Evolutionary conservation across 2,113 vertebrate genomes (phyloP).

Genomic region (Scortum barcoo): DNA sequence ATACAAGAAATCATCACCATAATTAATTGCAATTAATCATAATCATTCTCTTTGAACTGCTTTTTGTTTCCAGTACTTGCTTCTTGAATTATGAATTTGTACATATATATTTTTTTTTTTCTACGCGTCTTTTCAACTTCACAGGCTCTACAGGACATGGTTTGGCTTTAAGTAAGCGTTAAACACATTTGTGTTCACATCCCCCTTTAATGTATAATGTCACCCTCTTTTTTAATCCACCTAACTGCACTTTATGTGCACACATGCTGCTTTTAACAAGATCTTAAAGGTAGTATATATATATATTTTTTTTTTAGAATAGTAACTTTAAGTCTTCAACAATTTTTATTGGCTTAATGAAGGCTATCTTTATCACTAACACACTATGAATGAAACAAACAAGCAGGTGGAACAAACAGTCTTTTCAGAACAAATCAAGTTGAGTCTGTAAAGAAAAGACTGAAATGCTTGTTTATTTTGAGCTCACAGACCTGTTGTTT

Average conservation of each 20-base stretch:
- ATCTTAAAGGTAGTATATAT: neutral
- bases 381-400: neutral
- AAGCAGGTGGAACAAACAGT: neutral
- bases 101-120: slow-evolving; percentile 19
- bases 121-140: slow-evolving; percentile 63
- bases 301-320: neutral
- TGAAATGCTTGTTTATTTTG: slow-evolving; percentile 9
- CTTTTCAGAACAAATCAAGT: slow-evolving; percentile 20
- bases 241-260: slow-evolving; percentile 21
- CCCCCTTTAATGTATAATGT: neutral
- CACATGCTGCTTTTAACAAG: slow-evolving; percentile 32
- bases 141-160: slow-evolving; percentile 85
- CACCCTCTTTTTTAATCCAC: neutral
- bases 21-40: neutral
- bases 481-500: neutral
- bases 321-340: neutral
- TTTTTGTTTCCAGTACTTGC: neutral
- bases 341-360: neutral
- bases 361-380: neutral
- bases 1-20: neutral
- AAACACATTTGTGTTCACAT: slow-evolving; percentile 28
- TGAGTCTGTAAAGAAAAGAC: slow-evolving; percentile 26
- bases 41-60: neutral
- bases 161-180: slow-evolving; percentile 89
- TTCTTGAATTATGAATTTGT: neutral